phyloP scores from a whole-genome alignment of 2,888 invertebrate genomes.

The Xylocampa areola region DNA sequence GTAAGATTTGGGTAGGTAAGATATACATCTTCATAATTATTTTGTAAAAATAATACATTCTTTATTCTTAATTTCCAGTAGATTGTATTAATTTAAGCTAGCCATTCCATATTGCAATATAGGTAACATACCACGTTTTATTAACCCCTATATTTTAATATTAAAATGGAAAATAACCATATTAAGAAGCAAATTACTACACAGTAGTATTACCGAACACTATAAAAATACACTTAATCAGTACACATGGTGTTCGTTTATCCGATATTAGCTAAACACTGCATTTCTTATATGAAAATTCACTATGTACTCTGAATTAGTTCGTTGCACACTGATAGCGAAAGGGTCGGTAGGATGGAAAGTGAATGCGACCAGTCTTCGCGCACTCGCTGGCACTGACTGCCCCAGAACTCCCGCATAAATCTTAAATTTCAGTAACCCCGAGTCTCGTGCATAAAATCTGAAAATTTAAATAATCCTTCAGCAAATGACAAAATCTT shows the following conservation, averaged over 20 bases:
- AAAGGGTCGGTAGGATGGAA: constrained; percentile 99
- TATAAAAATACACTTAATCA: constrained; percentile 35
- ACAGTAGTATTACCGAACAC: constrained; percentile 56
- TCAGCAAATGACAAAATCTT: neutral
- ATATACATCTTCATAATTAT: too few relatives aligned
- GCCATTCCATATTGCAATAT: too few relatives aligned
- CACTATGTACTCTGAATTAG: constrained; percentile 97
- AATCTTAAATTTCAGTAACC: constrained; percentile 95
- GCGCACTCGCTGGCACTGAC: constrained; percentile 91
- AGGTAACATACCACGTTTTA: constrained; percentile 9
- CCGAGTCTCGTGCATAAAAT: constrained; percentile 95
- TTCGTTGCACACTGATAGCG: constrained; percentile 97
- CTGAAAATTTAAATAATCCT: constrained; percentile 76
- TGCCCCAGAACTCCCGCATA: constrained; percentile 95
- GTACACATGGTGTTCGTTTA: constrained; percentile 19
- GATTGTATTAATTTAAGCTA: too few relatives aligned
- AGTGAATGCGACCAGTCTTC: constrained; percentile 97
- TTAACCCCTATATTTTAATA: constrained; percentile 28
- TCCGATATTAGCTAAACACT: constrained; percentile 75
- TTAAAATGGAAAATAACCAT: constrained; percentile 18
- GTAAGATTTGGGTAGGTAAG: too few relatives aligned
- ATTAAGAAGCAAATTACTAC: constrained; percentile 49
- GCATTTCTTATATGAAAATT: constrained; percentile 97
- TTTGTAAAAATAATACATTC: too few relatives aligned
- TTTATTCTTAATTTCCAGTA: too few relatives aligned